Evolutionary conservation across 2,113 vertebrate species (phyloP), one percentile per base, ranked within the genome.

Genomic region (Ardeotis arabs): DNA sequence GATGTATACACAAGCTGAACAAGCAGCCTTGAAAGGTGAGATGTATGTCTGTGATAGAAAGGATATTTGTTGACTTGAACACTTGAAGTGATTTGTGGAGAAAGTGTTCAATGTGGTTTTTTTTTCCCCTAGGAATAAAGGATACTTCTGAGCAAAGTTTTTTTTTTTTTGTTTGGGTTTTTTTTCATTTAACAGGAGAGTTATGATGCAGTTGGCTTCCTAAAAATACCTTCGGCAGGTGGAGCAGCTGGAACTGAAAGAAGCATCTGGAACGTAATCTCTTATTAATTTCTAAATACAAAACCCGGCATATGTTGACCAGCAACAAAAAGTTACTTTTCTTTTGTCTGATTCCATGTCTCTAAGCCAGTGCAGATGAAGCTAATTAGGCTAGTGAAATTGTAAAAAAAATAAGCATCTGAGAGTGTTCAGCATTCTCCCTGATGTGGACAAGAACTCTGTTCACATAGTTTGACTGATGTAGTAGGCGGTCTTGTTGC

Each of bases 1-100:
- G 12, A 99, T 99, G 96, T 99, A 99, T 97, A 98, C 97, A 10
- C 98, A 99, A 96, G 99, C 99, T 12, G 99, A 99, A 90, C 98
- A 99, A 82, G 99, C 99, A 70, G 99, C 99, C 56, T 98, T 98
- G 88, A 99, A 99, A 97, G 99, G 99, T 99, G 90, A 97, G 94
- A 33, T 83, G 27, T 23, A 7, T 33, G 7, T 27, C 60, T 92
- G 31, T 87, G 39, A 33, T 80, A 52, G 35, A 58, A 76, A 72
- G n/a, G 33, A 49, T 28, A 3, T 31, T 74, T 63, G 31, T 60
- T 87, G 75, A 41, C 50, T 85, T 53, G 25, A 80, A 28, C 28
- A 7, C 16, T 56, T 77, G 9, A 59, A 75, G 24, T 41, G 6
- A 52, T 81, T 92, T 77, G 76, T 27, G 86, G 47, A n/a, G 4